Evolutionary conservation across 2,888 invertebrate species (phyloP).

Genomic region (Aethes cnicana): DNA sequence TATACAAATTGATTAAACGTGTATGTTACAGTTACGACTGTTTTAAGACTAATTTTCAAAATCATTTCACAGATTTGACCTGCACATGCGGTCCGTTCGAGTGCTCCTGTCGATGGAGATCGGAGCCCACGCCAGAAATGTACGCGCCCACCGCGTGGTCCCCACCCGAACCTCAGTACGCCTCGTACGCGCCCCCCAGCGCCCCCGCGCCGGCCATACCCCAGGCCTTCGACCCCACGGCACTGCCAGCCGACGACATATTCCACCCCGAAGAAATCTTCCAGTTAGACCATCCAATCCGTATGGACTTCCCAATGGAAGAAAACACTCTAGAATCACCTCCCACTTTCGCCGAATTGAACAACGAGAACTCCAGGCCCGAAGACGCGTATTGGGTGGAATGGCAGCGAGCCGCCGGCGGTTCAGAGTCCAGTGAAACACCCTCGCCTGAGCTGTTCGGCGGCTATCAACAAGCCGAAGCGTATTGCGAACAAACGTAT

Average conservation of each 20-base stretch:
- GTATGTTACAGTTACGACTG: no score
- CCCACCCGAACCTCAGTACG: slow-evolving; percentile 60
- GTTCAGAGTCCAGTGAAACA: slow-evolving; percentile 78
- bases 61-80: slow-evolving; percentile 77
- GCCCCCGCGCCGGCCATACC: slow-evolving; percentile 55
- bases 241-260: slow-evolving; percentile 84
- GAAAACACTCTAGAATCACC: slow-evolving; percentile 83
- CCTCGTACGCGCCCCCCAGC: slow-evolving; percentile 54
- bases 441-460: slow-evolving; percentile 82
- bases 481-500: slow-evolving; percentile 67
- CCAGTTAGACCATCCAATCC: slow-evolving; percentile 87
- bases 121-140: slow-evolving; percentile 58
- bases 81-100: slow-evolving; percentile 90
- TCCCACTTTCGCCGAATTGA: slow-evolving; percentile 87
- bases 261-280: slow-evolving; percentile 91
- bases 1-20: no score
- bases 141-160: slow-evolving; percentile 65
- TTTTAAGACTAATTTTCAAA: slow-evolving; percentile 9
- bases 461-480: slow-evolving; percentile 65
- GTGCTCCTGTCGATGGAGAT: slow-evolving; percentile 84
- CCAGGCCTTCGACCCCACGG: slow-evolving; percentile 82
- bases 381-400: slow-evolving; percentile 84
- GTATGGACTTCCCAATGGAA: slow-evolving; percentile 83
- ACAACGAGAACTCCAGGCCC: slow-evolving; percentile 86
- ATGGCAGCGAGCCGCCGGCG: slow-evolving; percentile 73